phyloP scores from a whole-genome alignment of 1,140 invertebrate genomes.

The Calosoma granatense region DNA sequence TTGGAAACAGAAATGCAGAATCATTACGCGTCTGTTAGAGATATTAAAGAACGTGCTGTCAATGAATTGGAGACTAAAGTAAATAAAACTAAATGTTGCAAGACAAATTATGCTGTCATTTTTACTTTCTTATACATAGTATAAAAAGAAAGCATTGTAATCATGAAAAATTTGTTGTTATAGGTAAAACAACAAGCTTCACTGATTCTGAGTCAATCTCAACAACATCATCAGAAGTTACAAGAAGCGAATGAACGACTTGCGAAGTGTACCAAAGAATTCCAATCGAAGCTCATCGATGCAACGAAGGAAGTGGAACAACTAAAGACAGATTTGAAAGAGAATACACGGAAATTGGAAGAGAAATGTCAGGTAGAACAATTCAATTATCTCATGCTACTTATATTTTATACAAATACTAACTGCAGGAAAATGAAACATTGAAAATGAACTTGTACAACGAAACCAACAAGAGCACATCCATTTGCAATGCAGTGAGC shows the following conservation, averaged over 20 bases:
- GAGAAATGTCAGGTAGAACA: background rate
- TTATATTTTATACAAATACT: background rate
- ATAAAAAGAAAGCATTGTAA: too few species aligned
- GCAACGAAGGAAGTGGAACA: background rate
- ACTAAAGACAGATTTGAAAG: background rate
- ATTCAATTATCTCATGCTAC: background rate
- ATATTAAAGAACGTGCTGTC: background rate
- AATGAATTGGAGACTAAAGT: background rate
- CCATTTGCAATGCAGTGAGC: background rate
- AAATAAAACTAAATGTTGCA: too few species aligned
- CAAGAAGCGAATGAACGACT: background rate
- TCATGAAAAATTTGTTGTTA: too few species aligned
- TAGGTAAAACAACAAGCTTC: background rate
- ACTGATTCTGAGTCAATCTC: background rate
- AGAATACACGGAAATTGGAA: background rate
- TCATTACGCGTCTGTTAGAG: background rate
- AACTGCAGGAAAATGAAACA: background rate
- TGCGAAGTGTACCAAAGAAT: background rate
- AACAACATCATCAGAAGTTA: background rate
- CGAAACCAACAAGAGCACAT: background rate
- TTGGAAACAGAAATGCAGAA: background rate
- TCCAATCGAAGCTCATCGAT: background rate
- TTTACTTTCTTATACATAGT: too few species aligned
- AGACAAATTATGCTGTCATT: too few species aligned
- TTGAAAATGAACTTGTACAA: background rate